phyloP scores from a whole-genome alignment of 2,797 vertebrate genomes.

The Melopsittacus undulatus region DNA sequence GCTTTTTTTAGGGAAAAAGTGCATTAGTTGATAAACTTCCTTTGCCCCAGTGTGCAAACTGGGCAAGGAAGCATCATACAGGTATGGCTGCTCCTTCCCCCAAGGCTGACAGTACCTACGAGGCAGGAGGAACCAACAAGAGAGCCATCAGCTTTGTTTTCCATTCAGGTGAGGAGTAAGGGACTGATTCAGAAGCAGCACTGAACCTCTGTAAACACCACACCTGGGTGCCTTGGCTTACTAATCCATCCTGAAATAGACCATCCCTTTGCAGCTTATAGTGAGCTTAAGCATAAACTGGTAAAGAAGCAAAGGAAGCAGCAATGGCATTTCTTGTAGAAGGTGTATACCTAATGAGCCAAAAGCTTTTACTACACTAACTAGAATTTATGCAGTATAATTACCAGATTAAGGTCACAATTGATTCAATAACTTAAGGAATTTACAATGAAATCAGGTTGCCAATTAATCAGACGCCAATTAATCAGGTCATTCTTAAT shows the following conservation, averaged over 20 bases:
- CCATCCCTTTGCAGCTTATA: neutral
- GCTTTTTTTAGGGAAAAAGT: neutral
- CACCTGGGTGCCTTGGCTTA: neutral
- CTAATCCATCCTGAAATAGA: neutral
- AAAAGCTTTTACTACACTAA: neutral
- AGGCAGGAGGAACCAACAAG: neutral
- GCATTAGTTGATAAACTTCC: neutral
- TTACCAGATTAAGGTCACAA: neutral
- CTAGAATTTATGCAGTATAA: neutral
- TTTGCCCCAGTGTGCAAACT: neutral
- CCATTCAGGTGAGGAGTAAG: neutral
- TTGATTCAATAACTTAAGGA: neutral
- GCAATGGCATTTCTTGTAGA: neutral
- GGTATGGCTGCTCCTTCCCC: neutral
- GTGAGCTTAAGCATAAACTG: neutral
- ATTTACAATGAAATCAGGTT: neutral
- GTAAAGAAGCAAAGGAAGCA: neutral
- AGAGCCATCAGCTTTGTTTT: neutral
- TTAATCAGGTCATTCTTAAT: neutral
- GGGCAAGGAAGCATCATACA: no score
- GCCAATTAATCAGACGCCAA: neutral
- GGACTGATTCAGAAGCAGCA: neutral
- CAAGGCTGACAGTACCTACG: neutral
- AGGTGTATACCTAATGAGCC: neutral
- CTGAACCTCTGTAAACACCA: accelerated